phyloP scores from a whole-genome alignment of 1,140 invertebrate species.

The Daktulosphaira vitifoliae region DNA sequence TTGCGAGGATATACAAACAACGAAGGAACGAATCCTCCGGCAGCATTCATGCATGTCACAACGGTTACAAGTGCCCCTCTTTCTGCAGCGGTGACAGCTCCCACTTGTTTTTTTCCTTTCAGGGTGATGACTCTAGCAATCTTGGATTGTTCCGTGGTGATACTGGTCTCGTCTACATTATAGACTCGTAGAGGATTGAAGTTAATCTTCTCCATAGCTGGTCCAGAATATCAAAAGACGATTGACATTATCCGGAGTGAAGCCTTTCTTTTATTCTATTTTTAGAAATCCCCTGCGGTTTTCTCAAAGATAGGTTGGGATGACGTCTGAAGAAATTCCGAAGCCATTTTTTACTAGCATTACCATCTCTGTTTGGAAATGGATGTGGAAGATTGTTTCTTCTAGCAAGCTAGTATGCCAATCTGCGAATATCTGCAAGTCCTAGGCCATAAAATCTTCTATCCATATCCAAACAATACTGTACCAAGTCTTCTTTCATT shows the following conservation, averaged over 20 bases:
- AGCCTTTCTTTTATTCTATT: too few species aligned
- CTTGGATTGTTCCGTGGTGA: slow-evolving; percentile 39
- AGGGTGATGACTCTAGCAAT: slow-evolving; percentile 38
- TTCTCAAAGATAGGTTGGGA: too few species aligned
- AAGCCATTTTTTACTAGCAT: too few species aligned
- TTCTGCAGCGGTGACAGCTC: slow-evolving; percentile 41
- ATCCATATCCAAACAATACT: slow-evolving; percentile 32
- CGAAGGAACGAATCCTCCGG: slow-evolving; percentile 41
- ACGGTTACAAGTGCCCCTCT: slow-evolving; percentile 42
- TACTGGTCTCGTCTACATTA: slow-evolving; percentile 42
- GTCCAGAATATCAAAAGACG: too few species aligned
- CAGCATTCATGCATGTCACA: slow-evolving; percentile 43
- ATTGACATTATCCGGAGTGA: too few species aligned
- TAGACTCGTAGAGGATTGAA: slow-evolving; percentile 38
- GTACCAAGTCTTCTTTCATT: slow-evolving; percentile 27
- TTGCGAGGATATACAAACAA: slow-evolving; percentile 42
- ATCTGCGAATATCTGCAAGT: slow-evolving; percentile 10
- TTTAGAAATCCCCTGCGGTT: too few species aligned
- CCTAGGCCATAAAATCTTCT: slow-evolving; percentile 27
- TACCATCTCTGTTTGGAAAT: too few species aligned
- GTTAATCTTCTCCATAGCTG: too few species aligned
- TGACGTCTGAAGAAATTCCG: too few species aligned
- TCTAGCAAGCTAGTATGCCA: slow-evolving; percentile 25
- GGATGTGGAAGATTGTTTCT: slow-evolving; percentile 23
- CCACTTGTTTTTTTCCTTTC: slow-evolving; percentile 42